phyloP scores from a whole-genome alignment of 2,113 vertebrate species.

The Casuarius casuarius region DNA sequence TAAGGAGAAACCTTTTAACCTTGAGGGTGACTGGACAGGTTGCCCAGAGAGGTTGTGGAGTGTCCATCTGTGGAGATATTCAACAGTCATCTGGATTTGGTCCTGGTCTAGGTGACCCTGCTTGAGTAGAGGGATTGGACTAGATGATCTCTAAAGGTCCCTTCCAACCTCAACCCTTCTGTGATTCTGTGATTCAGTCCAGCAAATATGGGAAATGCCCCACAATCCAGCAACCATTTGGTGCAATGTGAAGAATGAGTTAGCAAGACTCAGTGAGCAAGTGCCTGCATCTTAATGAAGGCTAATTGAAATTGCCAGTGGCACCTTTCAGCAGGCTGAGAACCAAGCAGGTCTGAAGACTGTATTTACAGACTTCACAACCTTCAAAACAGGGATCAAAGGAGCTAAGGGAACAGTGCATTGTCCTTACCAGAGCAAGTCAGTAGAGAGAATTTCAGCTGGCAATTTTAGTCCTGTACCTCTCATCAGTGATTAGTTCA shows the following conservation, averaged over 20 bases:
- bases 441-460: background rate
- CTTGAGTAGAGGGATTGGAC: too few species aligned
- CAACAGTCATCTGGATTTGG: too few species aligned
- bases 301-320: background rate
- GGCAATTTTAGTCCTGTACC: background rate
- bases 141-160: too few species aligned
- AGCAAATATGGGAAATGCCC: background rate
- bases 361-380: background rate
- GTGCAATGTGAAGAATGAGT: background rate
- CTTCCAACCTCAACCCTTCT: too few species aligned
- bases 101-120: too few species aligned
- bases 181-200: background rate
- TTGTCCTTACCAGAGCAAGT: background rate
- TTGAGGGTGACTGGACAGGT: too few species aligned
- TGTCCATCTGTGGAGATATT: too few species aligned
- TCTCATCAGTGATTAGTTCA: background rate
- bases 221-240: background rate
- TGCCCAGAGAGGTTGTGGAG: too few species aligned
- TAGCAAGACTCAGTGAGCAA: background rate
- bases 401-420: background rate
- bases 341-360: background rate
- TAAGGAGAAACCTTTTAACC: too few species aligned
- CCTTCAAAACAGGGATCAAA: background rate
- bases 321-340: background rate
- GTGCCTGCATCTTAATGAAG: background rate